phyloP scores from a whole-genome alignment of 2,888 invertebrate species.

The Caenorhabditis plicata region DNA sequence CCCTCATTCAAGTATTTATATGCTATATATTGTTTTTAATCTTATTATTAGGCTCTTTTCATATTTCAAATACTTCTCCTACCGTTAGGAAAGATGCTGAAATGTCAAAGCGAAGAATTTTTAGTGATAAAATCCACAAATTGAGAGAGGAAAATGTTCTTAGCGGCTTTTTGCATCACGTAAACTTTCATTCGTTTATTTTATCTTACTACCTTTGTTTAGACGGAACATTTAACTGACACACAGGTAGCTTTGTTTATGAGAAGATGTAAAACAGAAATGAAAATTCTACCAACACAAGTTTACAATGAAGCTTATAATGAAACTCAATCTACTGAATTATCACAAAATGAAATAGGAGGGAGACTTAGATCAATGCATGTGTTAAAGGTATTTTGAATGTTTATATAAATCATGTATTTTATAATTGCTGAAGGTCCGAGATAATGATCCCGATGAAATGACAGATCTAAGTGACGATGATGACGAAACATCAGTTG shows the following conservation, averaged over 20 bases:
- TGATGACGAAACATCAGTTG: conserved; percentile 9
- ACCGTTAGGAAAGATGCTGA: background rate
- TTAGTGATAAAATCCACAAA: background rate
- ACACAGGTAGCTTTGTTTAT: conserved; percentile 8
- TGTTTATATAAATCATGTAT: too few relatives aligned
- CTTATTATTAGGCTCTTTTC: too few relatives aligned
- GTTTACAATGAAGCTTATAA: conserved; percentile 7
- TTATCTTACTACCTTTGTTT: too few relatives aligned
- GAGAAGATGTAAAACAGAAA: background rate
- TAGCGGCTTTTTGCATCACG: background rate
- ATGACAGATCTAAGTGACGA: conserved; percentile 27
- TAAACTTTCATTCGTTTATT: background rate
- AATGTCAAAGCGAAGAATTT: background rate
- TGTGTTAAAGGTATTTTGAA: too few relatives aligned
- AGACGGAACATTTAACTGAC: conserved; percentile 5
- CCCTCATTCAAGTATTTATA: too few relatives aligned
- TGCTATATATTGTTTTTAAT: too few relatives aligned
- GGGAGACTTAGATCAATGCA: too few relatives aligned
- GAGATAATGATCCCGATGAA: conserved; percentile 13
- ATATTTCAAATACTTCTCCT: too few relatives aligned
- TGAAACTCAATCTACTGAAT: too few relatives aligned
- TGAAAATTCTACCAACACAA: background rate
- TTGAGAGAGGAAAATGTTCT: background rate
- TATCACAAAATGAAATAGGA: too few relatives aligned
- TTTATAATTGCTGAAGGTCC: too few relatives aligned